Evolutionary conservation across 2,888 invertebrate genomes (phyloP), one percentile per base, ranked within the genome.

Genomic region (Sussaba pulchella): DNA sequence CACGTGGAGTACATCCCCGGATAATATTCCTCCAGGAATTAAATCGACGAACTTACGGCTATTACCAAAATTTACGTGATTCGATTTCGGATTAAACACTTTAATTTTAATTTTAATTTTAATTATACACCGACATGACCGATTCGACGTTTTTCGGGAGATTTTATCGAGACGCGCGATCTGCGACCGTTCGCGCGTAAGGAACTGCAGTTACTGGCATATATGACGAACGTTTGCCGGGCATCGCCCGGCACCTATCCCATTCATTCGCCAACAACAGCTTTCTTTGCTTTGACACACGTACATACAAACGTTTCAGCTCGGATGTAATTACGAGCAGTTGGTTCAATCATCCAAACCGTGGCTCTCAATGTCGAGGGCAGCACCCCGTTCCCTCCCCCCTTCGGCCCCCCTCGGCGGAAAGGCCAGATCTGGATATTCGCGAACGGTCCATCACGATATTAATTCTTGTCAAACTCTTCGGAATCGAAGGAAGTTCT

Each of bases 121-220:
- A n/a, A n/a, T n/a, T n/a, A n/a, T n/a, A n/a, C n/a, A n/a, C n/a
- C n/a, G n/a, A n/a, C n/a, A n/a, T n/a, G n/a, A n/a, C n/a, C 81
- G 81, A 83, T 84, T n/a, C 83, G 87, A 83, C 84, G 84, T 69
- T 84, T 59, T 61, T 86, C 85, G n/a, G n/a, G n/a, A 85, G 85
- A 31, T 31, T 31, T 87, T 87, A 86, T 87, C 89, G 86, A 85
- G 83, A 86, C 84, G 82, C 81, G 90, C 90, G 31, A 6, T 31
- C 90, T 90, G 89, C 54, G 61, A 61, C 45, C 63, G 64, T 47
- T 41, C 73, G 45, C 17, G 47, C 57, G 86, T 86, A 85, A 82
- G 81, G 85, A 85, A 69, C 81, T 85, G 73, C 84, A 83, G 76
- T 80, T 83, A 80, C 76, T 82, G 69, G 36, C 39, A 73, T 54